Conservation (phyloP, 30 jellyfish, hydroid and myxozoan genomes). For the Rhopilema esculentum region DNA sequence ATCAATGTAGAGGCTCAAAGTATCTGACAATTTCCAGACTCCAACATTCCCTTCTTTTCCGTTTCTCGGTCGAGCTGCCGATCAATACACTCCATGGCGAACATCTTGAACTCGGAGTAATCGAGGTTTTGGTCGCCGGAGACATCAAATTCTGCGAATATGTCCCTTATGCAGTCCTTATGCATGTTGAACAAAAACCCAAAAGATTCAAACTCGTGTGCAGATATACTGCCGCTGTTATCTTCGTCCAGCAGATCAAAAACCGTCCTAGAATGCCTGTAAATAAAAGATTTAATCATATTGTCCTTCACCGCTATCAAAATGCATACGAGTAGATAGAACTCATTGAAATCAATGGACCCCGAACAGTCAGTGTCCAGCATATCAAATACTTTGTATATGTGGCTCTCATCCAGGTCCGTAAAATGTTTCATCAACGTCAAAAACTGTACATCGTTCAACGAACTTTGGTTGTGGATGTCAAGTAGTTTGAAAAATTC, state of each 20-base stretch:
- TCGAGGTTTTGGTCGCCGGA: constrained; percentile 92
- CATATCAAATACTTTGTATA: constrained; percentile 92
- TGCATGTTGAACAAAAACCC: constrained; percentile 87
- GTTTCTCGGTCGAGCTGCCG: constrained; percentile 63
- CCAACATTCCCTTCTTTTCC: constrained; percentile 3
- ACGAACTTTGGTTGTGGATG: constrained; percentile 76
- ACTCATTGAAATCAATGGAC: constrained; percentile 89
- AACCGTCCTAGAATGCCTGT: constrained; percentile 93
- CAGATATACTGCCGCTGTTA: constrained; percentile 82
- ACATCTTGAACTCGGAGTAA: constrained; percentile 91
- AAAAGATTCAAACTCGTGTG: constrained; percentile 85
- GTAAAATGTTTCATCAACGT: constrained; percentile 70
- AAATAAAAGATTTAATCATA: constrained; percentile 82
- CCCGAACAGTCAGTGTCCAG: constrained; percentile 92
- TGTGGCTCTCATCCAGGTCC: constrained; percentile 69
- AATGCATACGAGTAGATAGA: constrained; percentile 80
- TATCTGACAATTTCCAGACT: constrained; percentile 38
- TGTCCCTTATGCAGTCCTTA: constrained; percentile 81
- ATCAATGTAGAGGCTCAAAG: background rate
- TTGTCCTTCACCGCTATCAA: constrained; percentile 89
- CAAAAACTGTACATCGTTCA: constrained; percentile 88
- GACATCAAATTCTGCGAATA: constrained; percentile 88
- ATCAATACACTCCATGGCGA: constrained; percentile 97
- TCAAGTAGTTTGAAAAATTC: constrained; percentile 82
- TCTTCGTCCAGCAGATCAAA: constrained; percentile 90